Conservation (phyloP, 2,888 invertebrate genomes). For the Mythimna impura region DNA sequence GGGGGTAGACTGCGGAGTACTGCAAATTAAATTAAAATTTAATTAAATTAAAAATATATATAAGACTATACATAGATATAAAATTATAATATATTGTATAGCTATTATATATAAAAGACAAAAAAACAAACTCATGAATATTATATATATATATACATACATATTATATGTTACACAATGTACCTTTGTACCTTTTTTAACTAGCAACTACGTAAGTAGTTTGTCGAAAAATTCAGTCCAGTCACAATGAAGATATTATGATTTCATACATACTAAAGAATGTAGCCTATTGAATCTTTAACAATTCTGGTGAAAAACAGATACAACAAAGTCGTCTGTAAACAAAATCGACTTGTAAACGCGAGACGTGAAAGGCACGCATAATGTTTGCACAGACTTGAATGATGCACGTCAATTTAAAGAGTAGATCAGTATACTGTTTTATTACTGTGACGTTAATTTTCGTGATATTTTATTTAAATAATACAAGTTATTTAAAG, state of each 20-base stretch:
- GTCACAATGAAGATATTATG: not conserved
- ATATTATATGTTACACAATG: no score
- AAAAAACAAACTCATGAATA: no score
- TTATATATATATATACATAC: no score
- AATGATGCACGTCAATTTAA: constrained; percentile 40
- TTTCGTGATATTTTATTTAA: constrained; percentile 50
- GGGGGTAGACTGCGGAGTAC: no score
- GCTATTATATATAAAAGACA: no score
- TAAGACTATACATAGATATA: no score
- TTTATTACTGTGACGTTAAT: constrained; percentile 32
- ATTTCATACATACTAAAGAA: constrained; percentile 3
- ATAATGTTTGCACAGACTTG: constrained; percentile 7
- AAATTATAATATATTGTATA: no score
- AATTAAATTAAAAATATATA: no score
- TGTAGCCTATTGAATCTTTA: constrained; percentile 14
- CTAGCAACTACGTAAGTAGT: not conserved
- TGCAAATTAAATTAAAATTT: no score
- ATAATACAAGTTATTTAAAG: constrained; percentile 48
- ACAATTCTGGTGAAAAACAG: constrained; percentile 38
- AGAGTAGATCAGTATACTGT: constrained; percentile 48
- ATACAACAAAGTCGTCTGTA: constrained; percentile 24
- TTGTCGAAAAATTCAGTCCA: not conserved
- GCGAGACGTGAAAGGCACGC: constrained; percentile 1
- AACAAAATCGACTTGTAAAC: constrained; percentile 35
- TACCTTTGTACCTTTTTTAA: no score